Evolutionary conservation across 2,797 vertebrate genomes (phyloP).

Genomic region (Cyprinodon diabolis): DNA sequence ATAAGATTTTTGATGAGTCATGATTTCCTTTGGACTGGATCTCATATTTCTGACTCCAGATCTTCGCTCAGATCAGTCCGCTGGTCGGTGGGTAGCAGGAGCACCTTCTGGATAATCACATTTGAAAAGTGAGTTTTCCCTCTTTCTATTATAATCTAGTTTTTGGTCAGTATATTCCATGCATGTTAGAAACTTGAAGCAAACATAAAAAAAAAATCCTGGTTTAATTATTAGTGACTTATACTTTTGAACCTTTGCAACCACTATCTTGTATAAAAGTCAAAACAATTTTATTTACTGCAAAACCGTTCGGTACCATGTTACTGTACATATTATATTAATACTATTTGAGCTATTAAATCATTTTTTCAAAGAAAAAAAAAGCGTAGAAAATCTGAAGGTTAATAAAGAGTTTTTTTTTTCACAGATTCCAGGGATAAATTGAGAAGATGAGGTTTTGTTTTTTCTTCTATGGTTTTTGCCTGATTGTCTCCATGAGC

Average conservation of each 20-base stretch:
- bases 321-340: background rate
- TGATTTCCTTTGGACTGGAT: conserved; percentile 5
- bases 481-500: background rate
- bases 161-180: background rate
- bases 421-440: background rate
- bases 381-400: background rate
- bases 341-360: too few relatives aligned
- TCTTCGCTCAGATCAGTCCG: background rate
- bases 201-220: background rate
- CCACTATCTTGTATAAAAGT: background rate
- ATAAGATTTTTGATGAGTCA: too few relatives aligned
- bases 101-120: background rate
- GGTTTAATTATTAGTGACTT: background rate
- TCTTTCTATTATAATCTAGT: background rate
- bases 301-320: too few relatives aligned
- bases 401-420: background rate
- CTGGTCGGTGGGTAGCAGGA: background rate
- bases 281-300: background rate
- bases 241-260: background rate
- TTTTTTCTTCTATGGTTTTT: background rate
- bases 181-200: background rate
- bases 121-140: conserved; percentile 2
- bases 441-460: background rate
- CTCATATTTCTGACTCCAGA: background rate
- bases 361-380: background rate